Evolutionary conservation across 2,888 invertebrate genomes (phyloP), one percentile per base, ranked within the genome.

Genomic region (Leistus spinibarbis): DNA sequence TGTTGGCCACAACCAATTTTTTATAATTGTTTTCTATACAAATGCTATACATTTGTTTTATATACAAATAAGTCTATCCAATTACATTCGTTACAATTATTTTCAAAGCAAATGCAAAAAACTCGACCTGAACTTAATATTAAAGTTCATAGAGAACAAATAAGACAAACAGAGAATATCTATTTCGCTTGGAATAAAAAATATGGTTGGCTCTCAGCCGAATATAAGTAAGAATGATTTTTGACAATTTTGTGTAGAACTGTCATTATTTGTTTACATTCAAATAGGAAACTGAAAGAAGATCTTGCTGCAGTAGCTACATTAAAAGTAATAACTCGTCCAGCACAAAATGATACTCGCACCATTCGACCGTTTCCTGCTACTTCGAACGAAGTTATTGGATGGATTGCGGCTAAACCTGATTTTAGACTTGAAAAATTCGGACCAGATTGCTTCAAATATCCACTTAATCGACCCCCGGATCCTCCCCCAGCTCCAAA

Each of bases 381-480:
- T 17, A 66, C 72, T 27, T n/a, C n/a, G 17, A 66, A 10, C 27
- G 57, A 20, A 27, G 40, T 57, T 24, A 4, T 22, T 57, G 72
- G 72, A 17, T 72, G 72, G 72, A 7, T 72, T 20, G 23, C 56
- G 10, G 22, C 65, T 13, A 72, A 65, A 66, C 9, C 13, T 27
- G 72, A 72, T n/a, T 72, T 72, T 57, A 23, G 22, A 27, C 56
- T 66, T 40, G 40, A 72, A 27, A 66, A 23, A 24, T 72, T 57
- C 54, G 72, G 72, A 17, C 56, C 72, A 13, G 72, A 72, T 65
- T 10, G 22, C 22, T 60, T 19, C 20, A 13, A 10, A 19, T 20
- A 19, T 17, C 60, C 60, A 3, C 60, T 22, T 17, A 19, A 10
- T 20, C 60, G 19, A 16, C 60, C 60, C 0, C 20, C 19, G 13